Evolutionary conservation across 2,113 vertebrate genomes (phyloP), one percentile per base, ranked within the genome.

Genomic region (Eidolon helvum): DNA sequence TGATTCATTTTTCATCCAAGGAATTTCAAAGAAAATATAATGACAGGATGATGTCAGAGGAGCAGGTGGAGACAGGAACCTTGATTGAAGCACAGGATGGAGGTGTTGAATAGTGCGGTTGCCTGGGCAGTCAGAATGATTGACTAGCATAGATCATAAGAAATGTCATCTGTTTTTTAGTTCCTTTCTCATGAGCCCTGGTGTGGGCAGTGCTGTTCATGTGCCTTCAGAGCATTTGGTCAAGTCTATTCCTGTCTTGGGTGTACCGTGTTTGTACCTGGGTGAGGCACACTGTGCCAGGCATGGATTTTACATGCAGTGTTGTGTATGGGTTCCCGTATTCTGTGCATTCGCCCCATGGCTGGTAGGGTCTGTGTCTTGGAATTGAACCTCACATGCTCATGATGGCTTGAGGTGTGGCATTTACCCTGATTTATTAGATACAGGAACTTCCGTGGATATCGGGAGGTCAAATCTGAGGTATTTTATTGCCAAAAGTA

Each of bases 21-120:
- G 53, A 87, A 65, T 89, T 69, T 91, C 87, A 83, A 48, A 80
- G 86, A 95, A 97, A 45, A 83, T 40, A 1, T 92, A 92, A 89
- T 96, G 91, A 95, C 82, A 82, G 92, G 74, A 80, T 84, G 96
- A 96, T 96, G 96, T 96, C 89, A 16, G 84, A 75, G 77, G 72
- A 98, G 94, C 98, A 90, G 93, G 98, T 97, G 91, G 96, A 97
- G 97, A 96, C 98, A 98, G 75, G 95, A 98, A 61, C 79, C 79
- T 89, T 90, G 86, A 96, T 63, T 87, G 82, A 94, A 89, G 65
- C 83, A 61, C 84, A n/a, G 2, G 15, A 40, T 96, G 95, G 92
- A 85, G 71, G 82, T 14, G 74, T 86, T 38, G 96, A 88, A 87
- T 95, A 91, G 88, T 15, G 1, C 57, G 59, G 89, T 79, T 97